Conservation (phyloP, 2,797 vertebrate genomes). For the Spinus olivaceus region DNA sequence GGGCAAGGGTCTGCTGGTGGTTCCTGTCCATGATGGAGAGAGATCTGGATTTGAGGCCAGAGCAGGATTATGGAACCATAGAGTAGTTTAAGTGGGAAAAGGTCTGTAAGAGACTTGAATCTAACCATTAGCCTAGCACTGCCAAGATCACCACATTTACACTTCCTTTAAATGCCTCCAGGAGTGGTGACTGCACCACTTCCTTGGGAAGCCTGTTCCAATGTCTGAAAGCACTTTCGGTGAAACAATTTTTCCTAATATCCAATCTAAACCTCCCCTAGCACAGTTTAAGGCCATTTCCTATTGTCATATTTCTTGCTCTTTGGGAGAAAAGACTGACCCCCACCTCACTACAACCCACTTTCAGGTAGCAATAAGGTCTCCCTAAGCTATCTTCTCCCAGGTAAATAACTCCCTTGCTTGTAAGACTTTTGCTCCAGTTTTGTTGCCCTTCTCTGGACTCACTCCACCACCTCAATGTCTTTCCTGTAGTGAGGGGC, state of each 20-base stretch:
- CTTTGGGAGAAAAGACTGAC: fast-evolving
- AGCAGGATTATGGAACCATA: not conserved
- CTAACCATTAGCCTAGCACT: not conserved
- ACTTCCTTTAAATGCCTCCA: fast-evolving
- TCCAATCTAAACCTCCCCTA: not conserved
- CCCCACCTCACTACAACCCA: fast-evolving
- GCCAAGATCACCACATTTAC: not conserved
- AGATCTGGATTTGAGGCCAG: not conserved
- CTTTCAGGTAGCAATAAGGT: not conserved
- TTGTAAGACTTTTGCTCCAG: not conserved
- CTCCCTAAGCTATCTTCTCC: not conserved
- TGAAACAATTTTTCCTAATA: not conserved
- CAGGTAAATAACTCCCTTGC: not conserved
- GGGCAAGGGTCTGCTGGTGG: fast-evolving
- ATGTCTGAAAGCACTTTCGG: fast-evolving
- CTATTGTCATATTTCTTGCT: fast-evolving
- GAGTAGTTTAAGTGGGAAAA: not conserved
- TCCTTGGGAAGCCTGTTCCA: not conserved
- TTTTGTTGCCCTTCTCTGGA: not conserved
- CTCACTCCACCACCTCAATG: not conserved
- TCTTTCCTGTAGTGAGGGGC: not conserved
- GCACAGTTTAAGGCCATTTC: not conserved
- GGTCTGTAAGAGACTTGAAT: not conserved
- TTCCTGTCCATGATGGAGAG: not conserved
- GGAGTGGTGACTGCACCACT: too few species aligned